Base-by-base conservation (phyloP, 2,888 invertebrate species). In the Resseliella maxima region DNA sequence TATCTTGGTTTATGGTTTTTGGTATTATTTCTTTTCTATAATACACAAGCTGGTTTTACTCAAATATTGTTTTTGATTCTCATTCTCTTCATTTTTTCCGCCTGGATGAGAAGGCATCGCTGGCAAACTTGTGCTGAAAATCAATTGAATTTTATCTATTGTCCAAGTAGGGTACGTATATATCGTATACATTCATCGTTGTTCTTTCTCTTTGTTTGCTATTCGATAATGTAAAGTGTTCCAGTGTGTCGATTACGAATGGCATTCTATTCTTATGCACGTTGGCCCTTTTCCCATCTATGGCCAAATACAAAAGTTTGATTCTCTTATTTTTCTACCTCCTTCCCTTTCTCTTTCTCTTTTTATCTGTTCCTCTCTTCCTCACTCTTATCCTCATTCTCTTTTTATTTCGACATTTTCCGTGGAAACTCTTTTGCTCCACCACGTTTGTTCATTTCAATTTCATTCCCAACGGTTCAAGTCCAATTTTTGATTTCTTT, bases 71-170 rank as follows among this genome's bases (percentile, higher is more conserved):
- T 27, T 59, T 59, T 59, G 18, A 2, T 27, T 27, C 3, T 12
- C 2, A 12, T 59, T 2, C 27, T 59, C 3, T 24, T 59, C 24
- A 24, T 24, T 59, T 27, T 27, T 27, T 12, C 15, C 5, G 5
- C 27, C 2, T 18, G 59, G 24, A 59, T 27, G 27, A 27, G 15
- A 59, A 59, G 50, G 59, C 50, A 50, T 50, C 50, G 50, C 59
- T 27, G 59, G 59, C 12, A 27, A 59, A 59, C 24, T 27, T 24
- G 59, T 59, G 5, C 12, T 8, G 15, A 59, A 59, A 59, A 59
- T 59, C 59, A 24, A 59, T 59, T 59, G 59, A 59, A 59, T 59
- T 59, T 59, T 59, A 59, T 59, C 59, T 59, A 59, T 59, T 27
- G 59, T 59, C 27, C 59, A 59, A 59, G 12, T 59, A 24, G 59